Base-by-base conservation (phyloP, 2,888 invertebrate genomes). In the Melangyna quadrimaculata region DNA sequence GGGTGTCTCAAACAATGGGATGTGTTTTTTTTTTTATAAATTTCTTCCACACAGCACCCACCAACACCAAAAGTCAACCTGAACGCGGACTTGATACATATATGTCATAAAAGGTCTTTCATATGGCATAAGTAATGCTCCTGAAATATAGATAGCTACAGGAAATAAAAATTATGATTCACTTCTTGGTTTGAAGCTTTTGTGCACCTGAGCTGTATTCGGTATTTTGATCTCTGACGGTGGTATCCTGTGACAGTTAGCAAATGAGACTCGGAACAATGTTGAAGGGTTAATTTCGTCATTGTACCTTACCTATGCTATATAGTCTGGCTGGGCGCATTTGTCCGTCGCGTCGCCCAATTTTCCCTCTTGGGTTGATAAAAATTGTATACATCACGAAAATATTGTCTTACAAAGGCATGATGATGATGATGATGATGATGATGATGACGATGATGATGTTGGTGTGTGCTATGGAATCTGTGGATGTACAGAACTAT, bases 71-170 rank as follows among this genome's bases (percentile, higher is more conserved):
- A 61, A 59, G 71, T 57, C 72, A 80, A 40, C 72, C 75, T 37
- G 59, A 72, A 84, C 55, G 55, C 71, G 72, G 69, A 80, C 71
- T 86, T 81, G 81, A 81, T 81, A 72, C 81, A 81, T 86, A 72
- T n/a, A 43, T 77, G 63, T 48, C 65, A 70, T 45, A 57, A n/a
- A 63, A 78, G 73, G 86, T 86, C 77, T 81, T 80, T 86, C 80
- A 86, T n/a, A n/a, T 73, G 81, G 73, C 72, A 86, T 86, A 81
- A 81, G 81, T 81, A 78, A 86, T 81, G 86, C 81, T 86, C 53
- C 86, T 86, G 73, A 86, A 86, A 86, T 86, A 86, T 86, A 86
- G 86, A 86, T 86, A 86, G 81, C 80, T 86, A 22, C 78, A 69
- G 45, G 81, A 73, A 77, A 73, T 77, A 86, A 65, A 81, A 86